Evolutionary conservation across 2,888 invertebrate species (phyloP), one percentile per base, ranked within the genome.

Genomic region (Limnephilus auricula): DNA sequence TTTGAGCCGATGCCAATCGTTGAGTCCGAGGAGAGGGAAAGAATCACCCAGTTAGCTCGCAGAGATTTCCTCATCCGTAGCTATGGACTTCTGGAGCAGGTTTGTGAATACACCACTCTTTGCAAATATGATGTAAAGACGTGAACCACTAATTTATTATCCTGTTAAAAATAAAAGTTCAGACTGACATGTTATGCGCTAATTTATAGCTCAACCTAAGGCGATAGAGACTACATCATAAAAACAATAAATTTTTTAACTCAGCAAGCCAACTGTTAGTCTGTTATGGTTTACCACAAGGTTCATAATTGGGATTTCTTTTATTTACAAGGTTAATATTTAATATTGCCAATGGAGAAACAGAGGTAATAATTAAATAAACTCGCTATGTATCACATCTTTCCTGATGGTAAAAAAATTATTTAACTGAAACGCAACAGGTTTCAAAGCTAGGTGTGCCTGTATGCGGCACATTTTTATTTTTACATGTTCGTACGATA

Each of bases 21-120:
- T 92, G 96, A 97, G 94, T 95, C 97, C 18, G 98, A 98, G 94
- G 98, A 98, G 94, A 96, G 97, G 31, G 97, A 98, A 94, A 96
- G 98, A 4, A 94, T 97, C 86, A 96, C 96, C 93, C 94, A 96
- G 92, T 94, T 98, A 92, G 97, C 97, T 13, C 97, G 98, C 94
- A 95, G 98, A 84, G 97, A 97, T 94, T 97, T 97, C 94, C 95
- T 98, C 88, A 96, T 98, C 32, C 95, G 97, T 90, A 97, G 97
- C 94, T 97, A 97, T 93, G 97, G 97, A 80, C 96, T 98, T 94
- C 94, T 97, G 89, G 97, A 97, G 94, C 96, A 97, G 94, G 96
- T 97, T 65, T 65, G 65, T 65, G 25, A 65, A 25, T 50, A 18
- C 50, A 50, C 50, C 50, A 50, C 50, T 50, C 50, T 50, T 45